Evolutionary conservation across 2,797 vertebrate species (phyloP), one percentile per base, ranked within the genome.

Genomic region (Propithecus perrieri): DNA sequence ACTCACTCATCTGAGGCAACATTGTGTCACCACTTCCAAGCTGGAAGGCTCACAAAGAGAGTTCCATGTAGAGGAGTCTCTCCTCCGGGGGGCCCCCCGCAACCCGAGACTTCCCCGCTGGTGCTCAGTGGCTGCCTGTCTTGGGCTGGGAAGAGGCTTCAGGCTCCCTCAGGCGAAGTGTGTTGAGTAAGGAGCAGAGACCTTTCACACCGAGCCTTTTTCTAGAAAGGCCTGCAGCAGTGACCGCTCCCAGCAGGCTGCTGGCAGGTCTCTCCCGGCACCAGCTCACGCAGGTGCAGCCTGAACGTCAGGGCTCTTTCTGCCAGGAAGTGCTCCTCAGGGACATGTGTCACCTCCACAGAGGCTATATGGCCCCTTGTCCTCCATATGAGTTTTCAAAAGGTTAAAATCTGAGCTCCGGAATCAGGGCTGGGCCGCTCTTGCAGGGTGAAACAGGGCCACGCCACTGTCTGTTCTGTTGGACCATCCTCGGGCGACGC

Each of bases 11-110:
- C 38, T 41, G 26, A 5, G 41, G 15, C 48, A 43, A 30, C 1
- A 26, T 5, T 6, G 1, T 1, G 9, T 18, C 81, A 28, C 17
- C 5, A 0, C 30, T 67, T 50, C 41, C 15, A 43, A 71, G 20
- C 7, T 28, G 7, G 63, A n/a, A 78, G 63, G 53, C 24, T 0
- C 18, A 18, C 12, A 3, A 41, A 48, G 7, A 9, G 33, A 18
- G 33, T 9, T n/a, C 12, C 0, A 0, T 0, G 3, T 1, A 17
- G 4, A 17, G 12, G 13, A 15, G 2, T 5, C 2, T 41, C 5
- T 14, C 33, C 26, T 35, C 33, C 24, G 10, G 38, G 30, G 17
- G 24, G 11, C 0, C 22, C 3, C 6, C 33, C 10, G 10, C 11
- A 28, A 26, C 1, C 57, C 57, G 12, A 59, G 26, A 59, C 26